Percentiles rank a stretch among this genome's conserved stretches.
Evolutionary conservation across 2,888 invertebrate genomes (phyloP).

Genomic region (Ypsolopha scabrella): DNA sequence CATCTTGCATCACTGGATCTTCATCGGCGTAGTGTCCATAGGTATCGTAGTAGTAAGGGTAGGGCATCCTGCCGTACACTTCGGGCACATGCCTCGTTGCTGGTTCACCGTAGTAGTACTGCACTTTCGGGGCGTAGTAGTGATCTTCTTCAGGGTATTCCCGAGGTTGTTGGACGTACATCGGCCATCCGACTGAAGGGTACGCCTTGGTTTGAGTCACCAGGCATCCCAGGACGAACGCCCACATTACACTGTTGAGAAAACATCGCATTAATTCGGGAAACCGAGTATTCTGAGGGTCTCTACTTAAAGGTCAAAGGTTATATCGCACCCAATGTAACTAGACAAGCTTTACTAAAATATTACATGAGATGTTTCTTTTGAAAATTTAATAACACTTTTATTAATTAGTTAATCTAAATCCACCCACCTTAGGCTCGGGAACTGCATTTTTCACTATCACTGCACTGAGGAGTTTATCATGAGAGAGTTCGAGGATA

Average conservation of each 20-base stretch:
- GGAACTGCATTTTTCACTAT: conserved; percentile 46
- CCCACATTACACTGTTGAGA: conserved; percentile 32
- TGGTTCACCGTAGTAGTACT: conserved; percentile 49
- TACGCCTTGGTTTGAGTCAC: conserved; percentile 53
- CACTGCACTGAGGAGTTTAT: conserved; percentile 32
- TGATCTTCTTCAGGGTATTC: conserved; percentile 70
- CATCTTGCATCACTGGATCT: conserved; percentile 71
- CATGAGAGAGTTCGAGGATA: conserved; percentile 35
- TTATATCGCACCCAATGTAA: neutral
- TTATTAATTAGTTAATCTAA: neutral
- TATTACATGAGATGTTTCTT: neutral
- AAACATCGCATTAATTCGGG: neutral
- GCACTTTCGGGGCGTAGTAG: conserved; percentile 55
- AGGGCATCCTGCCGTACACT: conserved; percentile 50
- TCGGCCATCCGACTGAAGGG: conserved; percentile 54
- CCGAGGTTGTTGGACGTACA: conserved; percentile 62
- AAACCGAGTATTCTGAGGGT: neutral
- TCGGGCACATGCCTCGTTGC: conserved; percentile 37
- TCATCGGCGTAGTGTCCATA: conserved; percentile 70
- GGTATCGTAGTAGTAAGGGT: conserved; percentile 53
- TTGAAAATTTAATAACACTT: neutral
- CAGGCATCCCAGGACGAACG: conserved; percentile 59
- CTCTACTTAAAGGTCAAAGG: conserved; percentile 1
- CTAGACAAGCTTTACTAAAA: neutral
- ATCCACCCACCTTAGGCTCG: conserved; percentile 43